Evolutionary conservation across 2,113 vertebrate species (phyloP).

Genomic region (Tamias sibiricus): DNA sequence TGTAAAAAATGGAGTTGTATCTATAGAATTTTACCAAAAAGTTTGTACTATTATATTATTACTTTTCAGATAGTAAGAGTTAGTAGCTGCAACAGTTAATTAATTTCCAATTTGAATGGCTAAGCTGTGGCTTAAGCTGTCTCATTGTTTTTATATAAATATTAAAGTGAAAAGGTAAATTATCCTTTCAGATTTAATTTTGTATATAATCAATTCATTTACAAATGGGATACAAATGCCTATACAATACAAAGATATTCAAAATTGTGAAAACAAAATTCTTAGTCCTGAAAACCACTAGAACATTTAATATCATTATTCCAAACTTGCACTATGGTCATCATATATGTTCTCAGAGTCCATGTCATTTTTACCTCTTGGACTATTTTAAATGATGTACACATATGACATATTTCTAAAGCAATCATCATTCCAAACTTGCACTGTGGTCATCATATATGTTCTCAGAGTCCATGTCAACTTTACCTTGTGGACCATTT

Average conservation of each 20-base stretch:
- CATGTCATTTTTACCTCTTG: background rate
- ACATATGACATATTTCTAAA: background rate
- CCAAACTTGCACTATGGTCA: background rate
- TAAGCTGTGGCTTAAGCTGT: background rate
- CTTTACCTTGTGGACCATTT: background rate
- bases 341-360: background rate
- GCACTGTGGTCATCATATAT: background rate
- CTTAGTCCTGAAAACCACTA: background rate
- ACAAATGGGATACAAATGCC: background rate
- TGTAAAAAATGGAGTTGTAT: background rate
- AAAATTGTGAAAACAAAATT: background rate
- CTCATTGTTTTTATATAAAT: background rate
- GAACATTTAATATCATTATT: background rate
- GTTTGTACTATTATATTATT: background rate
- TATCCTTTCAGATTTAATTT: background rate
- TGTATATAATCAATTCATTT: background rate
- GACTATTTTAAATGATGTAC: background rate
- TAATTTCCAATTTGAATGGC: background rate
- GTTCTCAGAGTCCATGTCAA: background rate
- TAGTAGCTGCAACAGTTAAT: background rate
- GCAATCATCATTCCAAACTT: background rate
- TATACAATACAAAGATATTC: background rate
- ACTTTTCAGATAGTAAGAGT: background rate
- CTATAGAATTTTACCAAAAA: background rate
- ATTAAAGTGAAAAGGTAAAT: background rate